phyloP scores from a whole-genome alignment of 1,140 invertebrate species.

The Lithobius niger region DNA sequence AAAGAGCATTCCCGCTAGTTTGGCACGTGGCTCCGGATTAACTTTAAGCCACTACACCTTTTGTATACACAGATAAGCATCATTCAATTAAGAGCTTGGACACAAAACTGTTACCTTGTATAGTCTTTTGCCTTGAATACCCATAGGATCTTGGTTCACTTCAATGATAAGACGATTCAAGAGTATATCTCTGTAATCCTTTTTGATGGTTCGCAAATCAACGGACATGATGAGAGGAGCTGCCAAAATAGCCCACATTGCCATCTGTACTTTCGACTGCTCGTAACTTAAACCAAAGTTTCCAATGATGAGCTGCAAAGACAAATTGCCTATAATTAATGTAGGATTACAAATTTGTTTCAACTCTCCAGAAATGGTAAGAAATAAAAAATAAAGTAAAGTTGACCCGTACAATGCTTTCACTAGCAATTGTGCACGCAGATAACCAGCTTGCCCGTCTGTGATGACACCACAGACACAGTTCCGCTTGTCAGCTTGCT shows the following conservation, averaged over 20 bases:
- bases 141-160: slow-evolving; percentile 30
- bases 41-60: no score
- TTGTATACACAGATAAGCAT: no score
- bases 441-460: no score
- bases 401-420: neutral
- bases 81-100: no score
- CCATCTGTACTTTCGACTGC: slow-evolving; percentile 33
- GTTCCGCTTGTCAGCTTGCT: no score
- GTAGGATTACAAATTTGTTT: neutral
- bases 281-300: slow-evolving; percentile 29
- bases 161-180: slow-evolving; percentile 28
- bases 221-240: slow-evolving; percentile 36
- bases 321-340: neutral
- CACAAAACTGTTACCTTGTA: slow-evolving; percentile 19
- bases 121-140: slow-evolving; percentile 32
- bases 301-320: slow-evolving; percentile 27
- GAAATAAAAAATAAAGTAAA: neutral
- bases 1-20: no score
- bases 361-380: neutral
- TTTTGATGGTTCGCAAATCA: slow-evolving; percentile 27
- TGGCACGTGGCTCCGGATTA: no score
- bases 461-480: no score
- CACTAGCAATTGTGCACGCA: no score
- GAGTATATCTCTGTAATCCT: slow-evolving; percentile 25
- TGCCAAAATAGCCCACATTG: slow-evolving; percentile 33